These are phyloP conservation scores for Papilio polyxenes DNA, from an alignment of 1,140 invertebrate genomes.

Conservation along the genomic window DNA sequence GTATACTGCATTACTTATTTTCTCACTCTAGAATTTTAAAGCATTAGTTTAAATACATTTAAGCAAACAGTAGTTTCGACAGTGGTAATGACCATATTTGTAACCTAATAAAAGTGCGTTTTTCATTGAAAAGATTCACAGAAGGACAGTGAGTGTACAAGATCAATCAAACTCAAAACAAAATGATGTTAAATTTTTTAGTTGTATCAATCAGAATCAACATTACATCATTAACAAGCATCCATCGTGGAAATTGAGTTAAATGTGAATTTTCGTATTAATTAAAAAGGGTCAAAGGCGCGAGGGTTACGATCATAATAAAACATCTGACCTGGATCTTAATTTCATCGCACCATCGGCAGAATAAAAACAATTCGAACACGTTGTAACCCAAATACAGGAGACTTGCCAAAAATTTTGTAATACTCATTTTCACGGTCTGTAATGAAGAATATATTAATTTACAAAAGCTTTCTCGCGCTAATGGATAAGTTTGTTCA, in stretches of 20 bases:
- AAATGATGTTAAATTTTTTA: background rate
- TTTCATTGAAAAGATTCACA: background rate
- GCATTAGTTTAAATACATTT: background rate
- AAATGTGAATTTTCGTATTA: constrained; percentile 11
- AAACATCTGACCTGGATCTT: constrained; percentile 53
- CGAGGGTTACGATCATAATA: constrained; percentile 22
- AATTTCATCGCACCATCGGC: constrained; percentile 63
- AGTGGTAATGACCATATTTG: too few species aligned
- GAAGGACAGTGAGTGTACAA: background rate
- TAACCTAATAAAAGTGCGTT: background rate
- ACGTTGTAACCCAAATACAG: constrained; percentile 59
- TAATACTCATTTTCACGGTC: constrained; percentile 51
- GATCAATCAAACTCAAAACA: constrained; percentile 2
- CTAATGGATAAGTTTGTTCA: background rate
- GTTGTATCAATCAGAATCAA: background rate
- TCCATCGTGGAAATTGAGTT: background rate
- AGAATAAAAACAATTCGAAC: constrained; percentile 59
- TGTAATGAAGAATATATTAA: constrained; percentile 45
- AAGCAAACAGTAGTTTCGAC: too few species aligned
- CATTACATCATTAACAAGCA: background rate
- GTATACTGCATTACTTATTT: constrained; percentile 54
- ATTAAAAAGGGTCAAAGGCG: constrained; percentile 24
- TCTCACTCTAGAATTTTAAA: constrained; percentile 52
- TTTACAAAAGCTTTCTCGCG: background rate
- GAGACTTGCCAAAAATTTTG: constrained; percentile 58